Evolutionary conservation across 1,140 invertebrate genomes (phyloP), one percentile per base, ranked within the genome.

Genomic region (Caenorhabditis latens): DNA sequence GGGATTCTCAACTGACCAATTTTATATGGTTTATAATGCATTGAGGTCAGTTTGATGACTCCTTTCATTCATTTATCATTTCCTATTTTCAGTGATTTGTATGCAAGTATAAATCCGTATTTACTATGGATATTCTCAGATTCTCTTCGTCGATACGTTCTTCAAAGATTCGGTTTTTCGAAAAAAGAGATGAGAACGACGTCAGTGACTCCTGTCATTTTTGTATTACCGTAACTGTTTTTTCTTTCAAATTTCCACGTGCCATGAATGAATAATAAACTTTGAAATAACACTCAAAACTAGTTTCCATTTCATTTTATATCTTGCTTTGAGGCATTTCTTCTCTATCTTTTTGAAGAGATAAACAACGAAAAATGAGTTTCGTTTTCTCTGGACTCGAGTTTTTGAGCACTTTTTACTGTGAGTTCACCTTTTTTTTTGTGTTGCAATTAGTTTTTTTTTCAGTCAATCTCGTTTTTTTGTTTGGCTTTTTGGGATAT

Each of bases 1-100:
- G 40, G 43, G 32, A 19, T 46, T 85, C 16, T 50, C 58, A 21
- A 85, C 63, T 4, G 84, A 85, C 46, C 84, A 85, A 43, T 85
- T 85, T 67, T 85, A 85, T 85, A 67, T 85, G 63, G 42, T 85
- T 42, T 85, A 85, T 42, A 85, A 55, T 85, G 84, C 84, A 46
- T 85, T 85, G 24, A 85, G 84, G 84, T 67, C 16, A 24, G 6
- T 19, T 16, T 13, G 7, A 61, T 7, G 9, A 11, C 21, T 1
- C 11, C 11, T 63, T 32, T 63, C 13, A 11, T 63, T 19, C 58
- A 21, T 2, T 24, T 24, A 63, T 32, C 21, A 4, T 21, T 11
- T 21, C 13, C 11, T 21, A 2, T 13, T 75, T 85, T 53, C 55
- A 85, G 84, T 85, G 84, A 85, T 57, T 24, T 85, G 13, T 85